Evolutionary conservation across 2,888 invertebrate species (phyloP), one percentile per base, ranked within the genome.

Genomic region (Ernsta delagoae): DNA sequence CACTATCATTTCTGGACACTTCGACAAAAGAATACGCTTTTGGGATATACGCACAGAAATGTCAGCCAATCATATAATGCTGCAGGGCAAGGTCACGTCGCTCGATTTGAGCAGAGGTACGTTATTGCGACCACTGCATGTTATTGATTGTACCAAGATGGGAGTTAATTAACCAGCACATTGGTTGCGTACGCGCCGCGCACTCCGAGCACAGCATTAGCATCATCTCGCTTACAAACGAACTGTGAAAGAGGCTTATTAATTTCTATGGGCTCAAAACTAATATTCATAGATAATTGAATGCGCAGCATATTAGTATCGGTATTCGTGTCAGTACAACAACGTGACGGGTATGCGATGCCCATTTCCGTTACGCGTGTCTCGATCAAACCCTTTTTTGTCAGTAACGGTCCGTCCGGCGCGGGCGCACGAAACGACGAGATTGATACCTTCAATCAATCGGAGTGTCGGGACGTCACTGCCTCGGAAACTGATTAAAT

Each of bases 1-100:
- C 16, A 97, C 97, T 65, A 97, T 99, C 78, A 98, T 99, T 80
- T 99, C 99, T 80, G 99, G 99, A 34, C 99, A 99, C 93, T 99
- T 98, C 89, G 99, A 99, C 94, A 99, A 98, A 90, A 96, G 97
- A 82, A 97, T 99, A 78, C 95, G 99, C 65, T 98, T 99, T 90
- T 99, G 99, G 99, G 99, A 99, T 89, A 96, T 97, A 73, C 95
- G 99, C 79, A 96, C 97, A 12, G 98, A 98, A 79, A 95, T 96
- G 80, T 96, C 96, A 75, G 96, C 96, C 72, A 98, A 97, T 83
- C 98, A 98, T 89, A 97, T 98, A 74, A 89, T 96, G 75, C 95
- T 99, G 72, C 97, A 98, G 85, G 99, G 98, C 70, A 98, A 98
- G 94, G 97, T 99, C 75, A 99, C 99, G 50, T 99, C 99, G 59